Percentiles rank a stretch among this genome's conserved stretches.
phyloP scores from a whole-genome alignment of 2,113 vertebrate species.

The Oxyura jamaicensis region DNA sequence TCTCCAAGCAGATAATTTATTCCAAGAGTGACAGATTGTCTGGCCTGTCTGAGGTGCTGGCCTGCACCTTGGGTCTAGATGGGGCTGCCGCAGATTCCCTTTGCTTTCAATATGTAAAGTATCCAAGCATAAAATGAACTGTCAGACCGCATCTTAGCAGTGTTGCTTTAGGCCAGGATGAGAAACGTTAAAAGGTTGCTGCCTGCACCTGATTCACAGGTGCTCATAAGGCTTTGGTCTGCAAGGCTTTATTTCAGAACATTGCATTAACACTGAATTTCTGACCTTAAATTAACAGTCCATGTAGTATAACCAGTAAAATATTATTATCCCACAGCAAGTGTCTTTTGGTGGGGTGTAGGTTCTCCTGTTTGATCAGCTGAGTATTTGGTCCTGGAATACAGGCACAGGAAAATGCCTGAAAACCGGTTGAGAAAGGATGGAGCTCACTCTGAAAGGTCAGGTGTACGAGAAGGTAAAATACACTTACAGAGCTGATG shows the following conservation, averaged over 20 bases:
- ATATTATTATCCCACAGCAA: background rate
- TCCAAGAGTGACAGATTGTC: slow-evolving; percentile 38
- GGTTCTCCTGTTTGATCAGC: background rate
- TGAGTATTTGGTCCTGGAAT: background rate
- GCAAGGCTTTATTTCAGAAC: background rate
- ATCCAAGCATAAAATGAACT: slow-evolving; percentile 34
- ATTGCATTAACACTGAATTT: background rate
- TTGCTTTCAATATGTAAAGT: slow-evolving; percentile 14
- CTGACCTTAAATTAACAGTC: background rate
- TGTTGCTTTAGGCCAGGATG: background rate
- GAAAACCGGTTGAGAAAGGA: background rate
- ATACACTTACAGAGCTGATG: background rate
- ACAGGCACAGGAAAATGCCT: background rate
- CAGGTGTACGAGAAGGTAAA: background rate
- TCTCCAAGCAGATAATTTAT: slow-evolving; percentile 44
- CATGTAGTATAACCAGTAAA: background rate
- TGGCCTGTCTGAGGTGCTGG: background rate
- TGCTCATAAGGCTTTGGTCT: background rate
- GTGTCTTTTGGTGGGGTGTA: background rate
- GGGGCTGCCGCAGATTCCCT: background rate
- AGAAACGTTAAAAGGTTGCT: background rate
- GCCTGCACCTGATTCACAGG: background rate
- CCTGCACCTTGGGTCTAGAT: background rate
- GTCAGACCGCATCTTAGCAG: background rate
- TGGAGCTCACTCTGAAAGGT: background rate